Evolutionary conservation across 2,797 vertebrate genomes (phyloP), one percentile per base, ranked within the genome.

Genomic region (Paedocypris micromegethes): DNA sequence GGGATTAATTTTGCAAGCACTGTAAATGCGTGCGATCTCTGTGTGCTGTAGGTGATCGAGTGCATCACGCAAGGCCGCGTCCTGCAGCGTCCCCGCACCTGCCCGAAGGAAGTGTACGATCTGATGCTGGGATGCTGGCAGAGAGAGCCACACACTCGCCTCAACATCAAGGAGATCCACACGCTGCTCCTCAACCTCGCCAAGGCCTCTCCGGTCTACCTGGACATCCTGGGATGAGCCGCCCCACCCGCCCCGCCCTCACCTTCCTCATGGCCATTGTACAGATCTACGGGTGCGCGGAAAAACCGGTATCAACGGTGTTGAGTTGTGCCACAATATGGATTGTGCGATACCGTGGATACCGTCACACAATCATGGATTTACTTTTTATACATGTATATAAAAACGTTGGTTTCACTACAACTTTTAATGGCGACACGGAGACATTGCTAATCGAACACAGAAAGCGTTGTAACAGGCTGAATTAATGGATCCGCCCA

Each of bases 1-100:
- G 3, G 43, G 50, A 5, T 40, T 49, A 5, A 55, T 43, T 37
- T 47, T 3, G n/a, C 9, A 42, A 48, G 39, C 43, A 9, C 4
- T 45, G 37, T 53, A 9, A 39, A 23, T 43, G 39, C 6, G 37
- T 40, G 9, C 41, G 23, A 23, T 23, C 1, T 23, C 23, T 23
- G 23, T 48, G 60, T 82, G 49, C 64, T 5, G 9, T 70, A 99
- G 97, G 97, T 98, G 83, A 98, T 99, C 58, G 96, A 99, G 87
- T 99, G 97, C 79, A 98, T 99, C 87, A 98, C 95, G 82, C 97
- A 99, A 86, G 97, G 97, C 68, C 87, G 95, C 77, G 97, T 99
- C 73, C 90, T 99, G 78, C 95, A 99, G 87, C 89, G 96, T 78
- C 97, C 97, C 72, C 90, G 97, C 77, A 96, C 93, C 0, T 98